A percentile compares a stretch with the other conserved stretches of the same genome.
Evolutionary conservation across 2,797 vertebrate species (phyloP).

Genomic region (Eulemur rubriventer): DNA sequence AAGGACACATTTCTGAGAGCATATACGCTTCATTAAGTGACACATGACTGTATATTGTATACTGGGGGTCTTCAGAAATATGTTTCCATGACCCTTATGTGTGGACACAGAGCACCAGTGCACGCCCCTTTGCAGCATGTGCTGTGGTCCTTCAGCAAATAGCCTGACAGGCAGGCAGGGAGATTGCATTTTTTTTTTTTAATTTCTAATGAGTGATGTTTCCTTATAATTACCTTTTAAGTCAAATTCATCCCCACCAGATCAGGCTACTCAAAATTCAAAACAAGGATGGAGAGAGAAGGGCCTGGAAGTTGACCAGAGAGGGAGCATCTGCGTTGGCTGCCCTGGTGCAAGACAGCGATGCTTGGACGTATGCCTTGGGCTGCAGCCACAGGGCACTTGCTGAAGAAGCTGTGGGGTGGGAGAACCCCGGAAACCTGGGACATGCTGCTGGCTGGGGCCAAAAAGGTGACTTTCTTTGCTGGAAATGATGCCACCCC

Average conservation of each 20-base stretch:
- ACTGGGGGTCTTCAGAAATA: neutral
- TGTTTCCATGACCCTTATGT: neutral
- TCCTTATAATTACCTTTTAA: neutral
- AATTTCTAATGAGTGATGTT: neutral
- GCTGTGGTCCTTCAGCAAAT: neutral
- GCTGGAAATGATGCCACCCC: neutral
- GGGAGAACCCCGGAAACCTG: neutral
- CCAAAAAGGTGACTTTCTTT: neutral
- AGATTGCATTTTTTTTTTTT: neutral
- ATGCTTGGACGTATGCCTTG: too few relatives aligned
- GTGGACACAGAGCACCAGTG: neutral
- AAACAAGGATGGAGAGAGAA: neutral
- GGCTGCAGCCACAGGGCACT: neutral
- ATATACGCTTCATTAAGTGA: neutral
- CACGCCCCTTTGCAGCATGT: fast-evolving
- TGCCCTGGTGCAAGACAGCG: too few relatives aligned
- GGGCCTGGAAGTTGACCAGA: neutral
- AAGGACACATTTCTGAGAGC: neutral
- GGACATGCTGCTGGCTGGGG: too few relatives aligned
- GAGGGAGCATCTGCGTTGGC: fast-evolving
- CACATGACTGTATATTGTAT: fast-evolving
- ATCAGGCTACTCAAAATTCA: neutral
- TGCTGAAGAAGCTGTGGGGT: neutral
- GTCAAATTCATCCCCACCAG: neutral
- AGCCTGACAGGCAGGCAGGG: neutral